A percentile compares a stretch with the other conserved stretches of the same genome.
These are phyloP conservation scores for Heliconius hewitsoni DNA, from an alignment of 1,140 invertebrate species.

Conservation along the genomic window DNA sequence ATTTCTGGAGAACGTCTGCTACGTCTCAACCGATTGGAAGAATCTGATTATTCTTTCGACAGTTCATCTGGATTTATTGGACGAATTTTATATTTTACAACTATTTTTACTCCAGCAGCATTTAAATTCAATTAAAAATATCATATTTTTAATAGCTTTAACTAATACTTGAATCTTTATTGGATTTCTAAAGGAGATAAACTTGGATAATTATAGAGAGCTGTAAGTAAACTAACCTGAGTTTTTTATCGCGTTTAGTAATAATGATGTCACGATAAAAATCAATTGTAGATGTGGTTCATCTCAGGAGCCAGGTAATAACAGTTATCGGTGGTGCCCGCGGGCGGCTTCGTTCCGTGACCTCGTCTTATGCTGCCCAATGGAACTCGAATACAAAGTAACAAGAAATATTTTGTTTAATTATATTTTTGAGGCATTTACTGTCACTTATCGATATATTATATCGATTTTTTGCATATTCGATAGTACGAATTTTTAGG, in stretches of 20 bases:
- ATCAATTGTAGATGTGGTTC: slow-evolving; percentile 63
- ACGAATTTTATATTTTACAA: slow-evolving; percentile 37
- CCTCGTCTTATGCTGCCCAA: slow-evolving; percentile 12
- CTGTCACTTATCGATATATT: too few relatives aligned
- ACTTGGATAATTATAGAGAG: slow-evolving; percentile 55
- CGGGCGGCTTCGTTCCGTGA: slow-evolving; percentile 42
- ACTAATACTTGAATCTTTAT: slow-evolving; percentile 36
- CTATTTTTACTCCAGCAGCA: not conserved
- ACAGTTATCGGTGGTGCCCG: slow-evolving; percentile 52
- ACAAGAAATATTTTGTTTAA: not conserved
- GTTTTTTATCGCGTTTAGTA: slow-evolving; percentile 54
- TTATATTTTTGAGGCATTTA: not conserved
- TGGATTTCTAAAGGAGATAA: slow-evolving; percentile 57
- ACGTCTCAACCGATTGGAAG: slow-evolving; percentile 63
- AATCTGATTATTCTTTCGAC: slow-evolving; percentile 73
- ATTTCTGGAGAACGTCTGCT: slow-evolving; percentile 67
- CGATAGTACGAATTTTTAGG: too few relatives aligned
- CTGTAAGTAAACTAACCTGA: slow-evolving; percentile 42
- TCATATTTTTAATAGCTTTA: slow-evolving; percentile 32
- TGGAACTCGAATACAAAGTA: not conserved
- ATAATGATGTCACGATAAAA: slow-evolving; percentile 70
- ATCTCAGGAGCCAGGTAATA: slow-evolving; percentile 66
- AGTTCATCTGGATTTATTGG: slow-evolving; percentile 49
- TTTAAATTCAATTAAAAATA: slow-evolving; percentile 22
- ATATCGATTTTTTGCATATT: not conserved